These are phyloP conservation scores for Clusia tigrina DNA, from an alignment of 2,888 invertebrate species.

Conservation along the genomic window DNA sequence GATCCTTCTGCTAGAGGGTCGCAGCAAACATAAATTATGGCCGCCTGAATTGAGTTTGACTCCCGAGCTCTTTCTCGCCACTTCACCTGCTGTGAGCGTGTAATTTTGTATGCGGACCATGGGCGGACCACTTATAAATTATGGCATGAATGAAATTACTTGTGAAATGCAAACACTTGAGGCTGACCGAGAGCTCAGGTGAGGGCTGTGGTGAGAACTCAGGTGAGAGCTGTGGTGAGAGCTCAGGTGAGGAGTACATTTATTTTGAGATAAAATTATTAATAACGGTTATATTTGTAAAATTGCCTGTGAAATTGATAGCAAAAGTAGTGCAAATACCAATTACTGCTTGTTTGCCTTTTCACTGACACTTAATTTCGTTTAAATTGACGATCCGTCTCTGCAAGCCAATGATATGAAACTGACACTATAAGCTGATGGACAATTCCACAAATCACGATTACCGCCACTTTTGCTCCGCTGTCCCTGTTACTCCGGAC, in stretches of 20 bases:
- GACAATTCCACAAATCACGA: no score
- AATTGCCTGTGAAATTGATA: no score
- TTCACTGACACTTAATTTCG: no score
- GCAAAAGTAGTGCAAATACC: no score
- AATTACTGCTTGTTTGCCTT: no score
- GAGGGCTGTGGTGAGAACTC: neutral
- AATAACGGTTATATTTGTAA: no score
- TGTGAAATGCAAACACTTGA: neutral
- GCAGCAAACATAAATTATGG: neutral
- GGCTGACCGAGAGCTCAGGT: neutral
- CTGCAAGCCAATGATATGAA: no score
- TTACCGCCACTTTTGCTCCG: no score
- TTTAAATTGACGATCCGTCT: no score
- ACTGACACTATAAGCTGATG: no score
- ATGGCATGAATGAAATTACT: neutral
- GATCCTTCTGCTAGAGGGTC: neutral
- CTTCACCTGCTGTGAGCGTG: neutral
- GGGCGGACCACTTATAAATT: neutral
- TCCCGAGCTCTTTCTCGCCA: neutral
- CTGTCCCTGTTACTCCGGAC: no score
- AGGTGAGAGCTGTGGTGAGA: neutral
- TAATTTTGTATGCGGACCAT: neutral
- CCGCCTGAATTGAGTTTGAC: neutral
- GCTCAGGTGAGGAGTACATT: neutral
- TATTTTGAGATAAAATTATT: no score